A percentile compares a stretch with the other conserved stretches of the same genome.
Conservation (phyloP, 1,140 invertebrate species). For the Heliconius eleuchia region DNA sequence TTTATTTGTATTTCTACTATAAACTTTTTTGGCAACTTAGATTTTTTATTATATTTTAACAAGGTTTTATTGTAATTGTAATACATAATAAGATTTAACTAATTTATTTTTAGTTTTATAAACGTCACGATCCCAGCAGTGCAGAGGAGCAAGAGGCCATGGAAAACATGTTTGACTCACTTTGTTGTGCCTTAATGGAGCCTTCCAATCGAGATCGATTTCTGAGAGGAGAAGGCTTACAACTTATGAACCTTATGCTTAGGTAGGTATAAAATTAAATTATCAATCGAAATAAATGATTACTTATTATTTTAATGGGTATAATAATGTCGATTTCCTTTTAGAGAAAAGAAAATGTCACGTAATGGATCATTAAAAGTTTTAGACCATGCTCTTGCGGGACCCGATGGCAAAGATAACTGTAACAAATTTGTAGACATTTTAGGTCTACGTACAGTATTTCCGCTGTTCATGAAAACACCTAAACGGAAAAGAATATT, state of each 20-base stretch:
- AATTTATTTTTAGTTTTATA: conserved; percentile 89
- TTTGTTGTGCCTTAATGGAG: conserved; percentile 96
- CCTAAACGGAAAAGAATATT: conserved; percentile 94
- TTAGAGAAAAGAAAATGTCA: conserved; percentile 97
- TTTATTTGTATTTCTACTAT: too few relatives aligned
- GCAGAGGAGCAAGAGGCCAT: conserved; percentile 98
- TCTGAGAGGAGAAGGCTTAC: conserved; percentile 95
- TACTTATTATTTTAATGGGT: background rate
- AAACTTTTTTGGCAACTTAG: too few relatives aligned
- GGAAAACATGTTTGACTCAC: conserved; percentile 98
- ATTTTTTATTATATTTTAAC: too few relatives aligned
- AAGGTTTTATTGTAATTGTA: too few relatives aligned
- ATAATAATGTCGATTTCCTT: conserved; percentile 30
- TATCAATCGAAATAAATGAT: background rate
- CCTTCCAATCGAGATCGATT: conserved; percentile 95
- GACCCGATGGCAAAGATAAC: conserved; percentile 95
- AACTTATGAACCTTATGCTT: conserved; percentile 98
- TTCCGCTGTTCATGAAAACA: conserved; percentile 99
- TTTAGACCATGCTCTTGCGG: conserved; percentile 96
- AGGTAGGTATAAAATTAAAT: conserved; percentile 78
- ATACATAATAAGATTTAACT: background rate
- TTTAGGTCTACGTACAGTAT: conserved; percentile 96
- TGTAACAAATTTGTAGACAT: conserved; percentile 99
- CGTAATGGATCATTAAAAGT: conserved; percentile 98
- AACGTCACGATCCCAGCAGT: conserved; percentile 94